Evolutionary conservation across 2,797 vertebrate genomes (phyloP).

Genomic region (Esox lucius): DNA sequence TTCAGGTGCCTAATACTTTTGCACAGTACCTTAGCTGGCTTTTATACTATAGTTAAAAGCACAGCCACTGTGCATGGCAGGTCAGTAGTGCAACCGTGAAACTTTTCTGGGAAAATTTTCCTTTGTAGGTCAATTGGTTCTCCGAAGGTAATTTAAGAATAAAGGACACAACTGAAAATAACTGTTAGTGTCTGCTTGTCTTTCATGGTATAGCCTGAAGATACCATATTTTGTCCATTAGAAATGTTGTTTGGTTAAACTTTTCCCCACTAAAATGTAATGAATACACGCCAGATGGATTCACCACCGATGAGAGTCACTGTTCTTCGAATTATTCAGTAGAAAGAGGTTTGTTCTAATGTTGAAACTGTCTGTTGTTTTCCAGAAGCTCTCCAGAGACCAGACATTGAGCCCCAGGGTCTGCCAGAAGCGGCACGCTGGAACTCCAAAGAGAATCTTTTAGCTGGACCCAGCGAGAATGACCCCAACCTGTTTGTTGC

Average conservation of each 20-base stretch:
- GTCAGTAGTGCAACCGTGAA: neutral
- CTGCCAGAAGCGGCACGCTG: constrained; percentile 94
- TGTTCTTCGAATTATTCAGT: neutral
- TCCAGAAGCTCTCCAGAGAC: constrained; percentile 96
- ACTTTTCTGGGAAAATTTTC: neutral
- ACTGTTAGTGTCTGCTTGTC: neutral
- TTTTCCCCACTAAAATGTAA: no score
- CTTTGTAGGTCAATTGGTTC: neutral
- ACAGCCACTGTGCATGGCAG: constrained; percentile 31
- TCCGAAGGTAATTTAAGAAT: neutral
- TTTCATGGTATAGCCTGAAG: neutral
- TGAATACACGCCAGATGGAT: neutral
- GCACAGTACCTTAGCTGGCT: constrained; percentile 9
- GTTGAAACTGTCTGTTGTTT: constrained; percentile 12
- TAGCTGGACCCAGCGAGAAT: constrained; percentile 95
- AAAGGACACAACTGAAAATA: neutral
- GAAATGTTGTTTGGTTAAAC: no score
- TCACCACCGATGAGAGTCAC: neutral
- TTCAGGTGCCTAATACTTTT: no score
- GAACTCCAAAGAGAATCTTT: constrained; percentile 98
- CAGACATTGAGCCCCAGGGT: constrained; percentile 91
- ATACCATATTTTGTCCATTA: no score
- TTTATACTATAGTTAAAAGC: constrained; percentile 42
- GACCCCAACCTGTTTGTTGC: constrained; percentile 98
- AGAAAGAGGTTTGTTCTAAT: neutral